Evolutionary conservation across 2,888 invertebrate genomes (phyloP), one percentile per base, ranked within the genome.

Genomic region (Holacanthella duospinosa): DNA sequence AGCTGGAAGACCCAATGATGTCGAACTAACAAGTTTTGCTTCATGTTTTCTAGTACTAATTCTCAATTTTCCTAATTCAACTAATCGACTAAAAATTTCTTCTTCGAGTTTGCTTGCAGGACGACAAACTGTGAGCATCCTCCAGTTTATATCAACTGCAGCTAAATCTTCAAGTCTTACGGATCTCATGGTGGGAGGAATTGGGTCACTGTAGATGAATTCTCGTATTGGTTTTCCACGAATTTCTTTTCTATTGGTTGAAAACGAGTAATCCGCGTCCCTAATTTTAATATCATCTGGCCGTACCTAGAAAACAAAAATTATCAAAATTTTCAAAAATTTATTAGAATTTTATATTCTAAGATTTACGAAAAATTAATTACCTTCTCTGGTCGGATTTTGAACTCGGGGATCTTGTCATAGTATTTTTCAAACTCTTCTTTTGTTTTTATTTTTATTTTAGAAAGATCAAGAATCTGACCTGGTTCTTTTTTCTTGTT

Each of bases 401-500:
- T 92, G 75, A 87, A 91, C 76, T 93, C 93, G 0, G 92, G 91
- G 16, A 92, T 88, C 79, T 88, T 88, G 74, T 92, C 91, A 76
- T 89, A 81, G 57, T 90, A 82, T 64, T 85, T 85, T 74, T 87
- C 84, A 72, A 89, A 88, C 75, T 93, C 93, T 74, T 92, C 91
- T 67, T 86, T 85, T 12, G 86, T 85, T 73, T 84, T 86, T 59
- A 87, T 86, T 6, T 85, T 83, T 54, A 85, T 83, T 77, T 87
- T 87, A 62, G 90, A 89, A 69, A 93, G 81, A 77, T 93, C 93
- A 58, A 93, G 80, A 74, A 92, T 87, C 21, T 73, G 72, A 55
- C 86, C 86, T 61, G 86, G 84, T 76, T 91, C 89, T 78, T 90
- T 91, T 78, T 89, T 92, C 80, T 88, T 90, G 66, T 82, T 83